Base-by-base conservation (phyloP, 2,888 invertebrate species). In the Palloptera scutellata region DNA sequence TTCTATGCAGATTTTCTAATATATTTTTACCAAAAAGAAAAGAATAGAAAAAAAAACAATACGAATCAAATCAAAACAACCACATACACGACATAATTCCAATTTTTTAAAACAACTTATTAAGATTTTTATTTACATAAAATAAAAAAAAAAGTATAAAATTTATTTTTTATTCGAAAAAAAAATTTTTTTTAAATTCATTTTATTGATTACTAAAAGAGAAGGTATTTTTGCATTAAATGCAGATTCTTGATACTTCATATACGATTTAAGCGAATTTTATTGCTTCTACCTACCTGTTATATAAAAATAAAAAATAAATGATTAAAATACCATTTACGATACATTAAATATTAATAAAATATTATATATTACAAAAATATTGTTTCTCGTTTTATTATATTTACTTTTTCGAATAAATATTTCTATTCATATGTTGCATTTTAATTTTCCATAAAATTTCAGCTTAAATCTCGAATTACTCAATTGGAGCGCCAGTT, bases 401-500 rank as follows among this genome's bases (percentile, higher is more conserved):
- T 57, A 61, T 57, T 63, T 62, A 17, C 11, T 61, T 54, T 60
- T 41, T 41, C 15, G 41, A 48, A 30, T 30, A 30, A 30, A 30
- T 30, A 52, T 48, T 61, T 60, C 61, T 69, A 67, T 41, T 73
- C 42, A 8, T 68, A 65, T 67, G 64, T 64, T 66, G 12, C n/a
- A 45, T 68, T 66, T 63, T 54, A 45, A n/a, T 69, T 68, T 66
- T 63, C 48, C 45, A n/a, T 69, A 65, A 64, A 64, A 52, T 78
- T 80, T 48, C 74, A 87, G 79, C 82, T 89, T 1, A 86, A 86
- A 70, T 87, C 90, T 68, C 89, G 89, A 70, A 87, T 90, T 77
- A 84, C 82, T 62, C 87, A 89, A 64, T 84, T 93, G 68, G 85
- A 87, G 73, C 86, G 88, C 70, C 89, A 90, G 77, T 83, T 95